Evolutionary conservation across 2,888 invertebrate species (phyloP), one percentile per base, ranked within the genome.

Genomic region (Trimorus sp.): DNA sequence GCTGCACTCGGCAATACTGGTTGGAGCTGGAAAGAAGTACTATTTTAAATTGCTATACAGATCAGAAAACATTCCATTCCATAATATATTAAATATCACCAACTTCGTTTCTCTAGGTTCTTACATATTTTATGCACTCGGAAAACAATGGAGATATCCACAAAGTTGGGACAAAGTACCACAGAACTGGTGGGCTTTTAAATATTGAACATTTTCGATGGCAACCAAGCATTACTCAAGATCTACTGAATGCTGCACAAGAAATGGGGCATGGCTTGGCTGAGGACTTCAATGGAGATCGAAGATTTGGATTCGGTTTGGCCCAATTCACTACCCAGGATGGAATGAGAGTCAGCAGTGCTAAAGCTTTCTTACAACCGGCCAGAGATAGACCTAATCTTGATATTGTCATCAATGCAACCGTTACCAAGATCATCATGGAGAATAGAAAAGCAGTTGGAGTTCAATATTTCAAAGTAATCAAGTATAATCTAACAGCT

Each of bases 1-100:
- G 95, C 93, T 3, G 93, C 92, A 12, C 93, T 94, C 79, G 96
- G 96, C 0, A 96, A 96, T 48, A 88, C 91, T 0, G 96, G 95
- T n/a, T 97, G 97, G 97, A 93, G 94, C 6, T 97, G 96, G 94
- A 93, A 93, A n/a, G 95, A 96, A 56, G 91, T 89, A 60, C 15
- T 14, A 0, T 11, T 40, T 40, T 1, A 40, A 40, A 40, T 40
- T 40, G 11, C 40, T 1, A 26, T 26, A 1, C 26, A 26, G 26
- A 1, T 26, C 26, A 4, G 26, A 26, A 26, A 26, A 4, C 26
- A 26, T 26, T 26, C 26, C 26, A 26, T 26, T 26, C 26, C 26
- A 26, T 26, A 26, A 26, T 26, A 26, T 4, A 26, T 4, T 26
- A 4, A 26, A 26, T 26, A 26, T 26, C 4, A 26, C 26, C 26